phyloP scores from a whole-genome alignment of 2,888 invertebrate genomes.

The Salticus scenicus region DNA sequence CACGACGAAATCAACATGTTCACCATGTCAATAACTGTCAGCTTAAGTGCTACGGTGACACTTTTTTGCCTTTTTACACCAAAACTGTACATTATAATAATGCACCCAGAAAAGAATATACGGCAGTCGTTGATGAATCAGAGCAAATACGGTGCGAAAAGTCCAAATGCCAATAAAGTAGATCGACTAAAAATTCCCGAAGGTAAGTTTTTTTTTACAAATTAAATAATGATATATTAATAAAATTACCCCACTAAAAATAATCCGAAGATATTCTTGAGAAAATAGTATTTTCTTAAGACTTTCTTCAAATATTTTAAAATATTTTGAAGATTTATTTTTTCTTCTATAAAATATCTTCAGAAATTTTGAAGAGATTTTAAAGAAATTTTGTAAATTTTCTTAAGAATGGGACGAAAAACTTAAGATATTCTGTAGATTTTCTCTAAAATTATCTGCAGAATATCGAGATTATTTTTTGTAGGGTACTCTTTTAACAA shows the following conservation, averaged over 20 bases:
- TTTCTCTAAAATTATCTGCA: no score
- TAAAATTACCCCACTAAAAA: no score
- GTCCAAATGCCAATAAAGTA: constrained; percentile 43
- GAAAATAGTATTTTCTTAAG: neutral
- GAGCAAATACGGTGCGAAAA: constrained; percentile 74
- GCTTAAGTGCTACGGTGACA: constrained; percentile 94
- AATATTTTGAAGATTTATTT: neutral
- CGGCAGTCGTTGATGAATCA: constrained; percentile 79
- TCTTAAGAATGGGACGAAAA: no score
- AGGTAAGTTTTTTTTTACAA: constrained; percentile 41
- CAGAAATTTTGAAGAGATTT: no score
- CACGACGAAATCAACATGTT: constrained; percentile 89
- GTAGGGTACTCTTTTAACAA: no score
- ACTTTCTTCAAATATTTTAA: neutral
- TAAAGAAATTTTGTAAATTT: no score
- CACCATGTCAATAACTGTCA: constrained; percentile 96
- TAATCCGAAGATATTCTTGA: no score
- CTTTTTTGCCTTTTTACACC: constrained; percentile 95
- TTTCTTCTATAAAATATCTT: no score
- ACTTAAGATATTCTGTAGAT: no score
- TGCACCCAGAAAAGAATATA: constrained; percentile 91
- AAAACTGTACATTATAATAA: constrained; percentile 92
- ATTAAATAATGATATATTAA: neutral
- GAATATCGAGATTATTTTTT: no score
- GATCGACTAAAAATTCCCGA: constrained; percentile 69